Evolutionary conservation across 2,113 vertebrate genomes (phyloP).

Genomic region (Phrynocephalus versicolor): DNA sequence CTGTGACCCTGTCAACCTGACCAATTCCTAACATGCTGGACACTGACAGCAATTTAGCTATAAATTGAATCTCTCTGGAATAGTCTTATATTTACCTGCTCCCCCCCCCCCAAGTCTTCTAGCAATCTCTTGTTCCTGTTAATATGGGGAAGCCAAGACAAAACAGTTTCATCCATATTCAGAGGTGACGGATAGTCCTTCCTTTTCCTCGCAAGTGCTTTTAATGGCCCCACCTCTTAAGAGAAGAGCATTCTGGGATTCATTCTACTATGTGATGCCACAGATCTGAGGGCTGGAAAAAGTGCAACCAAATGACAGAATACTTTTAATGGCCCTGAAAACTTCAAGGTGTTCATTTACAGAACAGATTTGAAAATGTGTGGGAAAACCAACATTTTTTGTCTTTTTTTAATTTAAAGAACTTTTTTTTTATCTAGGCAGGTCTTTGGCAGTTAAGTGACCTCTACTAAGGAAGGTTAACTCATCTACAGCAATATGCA

Average conservation of each 20-base stretch:
- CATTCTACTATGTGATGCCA: background rate
- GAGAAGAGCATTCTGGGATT: background rate
- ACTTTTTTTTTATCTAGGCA: background rate
- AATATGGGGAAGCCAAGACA: background rate
- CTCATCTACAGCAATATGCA: too few species aligned
- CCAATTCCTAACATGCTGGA: background rate
- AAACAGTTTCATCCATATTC: background rate
- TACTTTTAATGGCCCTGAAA: background rate
- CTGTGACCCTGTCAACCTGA: background rate
- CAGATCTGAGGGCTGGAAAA: background rate
- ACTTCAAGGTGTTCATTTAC: background rate
- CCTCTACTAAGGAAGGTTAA: too few species aligned
- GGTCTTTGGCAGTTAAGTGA: too few species aligned
- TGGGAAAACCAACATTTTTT: background rate
- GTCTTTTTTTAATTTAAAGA: conserved; percentile 7
- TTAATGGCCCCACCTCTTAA: background rate
- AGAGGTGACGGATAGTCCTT: background rate
- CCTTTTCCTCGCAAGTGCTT: background rate
- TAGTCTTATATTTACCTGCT: background rate
- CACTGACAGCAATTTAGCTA: background rate
- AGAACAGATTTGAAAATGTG: background rate
- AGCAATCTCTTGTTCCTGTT: background rate
- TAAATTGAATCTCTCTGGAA: background rate
- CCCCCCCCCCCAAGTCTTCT: background rate
- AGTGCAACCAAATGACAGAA: background rate